Evolutionary conservation across 2,113 vertebrate genomes (phyloP), one percentile per base, ranked within the genome.

Genomic region (Cyprinodon brontotheroides): DNA sequence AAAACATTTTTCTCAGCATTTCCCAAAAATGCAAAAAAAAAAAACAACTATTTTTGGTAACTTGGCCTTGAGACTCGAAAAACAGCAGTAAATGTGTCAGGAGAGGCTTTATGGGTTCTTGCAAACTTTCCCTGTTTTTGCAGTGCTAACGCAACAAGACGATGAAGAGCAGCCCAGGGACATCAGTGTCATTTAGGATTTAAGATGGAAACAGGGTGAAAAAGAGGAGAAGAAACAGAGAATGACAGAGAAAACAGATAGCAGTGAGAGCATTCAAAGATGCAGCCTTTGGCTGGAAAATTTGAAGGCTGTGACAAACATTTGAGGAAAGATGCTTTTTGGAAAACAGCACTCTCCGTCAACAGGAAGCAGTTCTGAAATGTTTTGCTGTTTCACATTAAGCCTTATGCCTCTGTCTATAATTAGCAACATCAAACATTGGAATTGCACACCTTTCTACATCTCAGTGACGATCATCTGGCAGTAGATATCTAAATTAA

Each of bases 111-210:
- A 70, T 61, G 57, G 74, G 72, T 65, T 61, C 62, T 71, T 60
- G 83, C 57, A 77, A 90, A 87, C 53, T 47, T 73, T 61, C 40
- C 65, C 50, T 61, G 38, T 70, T 72, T 53, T 72, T 40, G 65
- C 50, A 62, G 40, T 1, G 59, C 38, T 57, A 77, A 81, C 8
- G 0, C 68, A 71, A 76, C 82, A 86, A 85, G 65, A 82, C 4
- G 72, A 88, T 62, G 84, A 79, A 73, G 77, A 84, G 84, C 59
- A 75, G 86, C 89, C 81, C 84, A 85, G 87, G 87, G 87, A 86
- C 80, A 87, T 75, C 60, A 61, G 72, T 87, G 83, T 81, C 86
- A 85, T 87, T 91, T 87, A 74, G 69, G 83, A 83, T 86, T 84
- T 83, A 74, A 81, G 84, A 71, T 37, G 68, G 68, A 37, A 68